These are phyloP conservation scores for Siphamia tubifer DNA, from an alignment of 2,113 vertebrate species.

Conservation along the genomic window DNA sequence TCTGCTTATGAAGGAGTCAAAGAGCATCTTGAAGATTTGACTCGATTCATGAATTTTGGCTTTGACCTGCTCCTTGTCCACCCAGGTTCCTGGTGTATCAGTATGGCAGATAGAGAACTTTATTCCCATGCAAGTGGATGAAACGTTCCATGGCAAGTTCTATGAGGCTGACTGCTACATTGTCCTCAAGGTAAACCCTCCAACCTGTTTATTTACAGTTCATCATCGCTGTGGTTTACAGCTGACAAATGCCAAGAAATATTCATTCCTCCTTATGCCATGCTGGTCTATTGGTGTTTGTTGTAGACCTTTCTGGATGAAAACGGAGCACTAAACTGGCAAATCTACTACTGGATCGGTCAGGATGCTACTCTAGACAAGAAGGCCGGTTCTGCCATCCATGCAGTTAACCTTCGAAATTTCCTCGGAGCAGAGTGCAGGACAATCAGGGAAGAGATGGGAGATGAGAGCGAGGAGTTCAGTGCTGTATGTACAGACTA, in stretches of 20 bases:
- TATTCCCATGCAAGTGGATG: constrained; percentile 86
- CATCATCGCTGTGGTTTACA: background rate
- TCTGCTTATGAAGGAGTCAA: background rate
- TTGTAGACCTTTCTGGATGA: constrained; percentile 91
- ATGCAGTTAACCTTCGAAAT: constrained; percentile 94
- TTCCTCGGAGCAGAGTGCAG: constrained; percentile 93
- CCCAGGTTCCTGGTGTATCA: constrained; percentile 83
- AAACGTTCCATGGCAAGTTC: constrained; percentile 92
- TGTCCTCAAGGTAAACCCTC: constrained; percentile 86
- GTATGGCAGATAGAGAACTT: constrained; percentile 99
- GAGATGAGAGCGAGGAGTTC: constrained; percentile 96
- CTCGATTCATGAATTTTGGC: background rate
- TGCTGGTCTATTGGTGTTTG: background rate
- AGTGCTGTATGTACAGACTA: constrained; percentile 79
- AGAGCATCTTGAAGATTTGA: background rate
- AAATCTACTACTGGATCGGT: constrained; percentile 98
- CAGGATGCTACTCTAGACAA: constrained; percentile 95
- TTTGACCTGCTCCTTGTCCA: background rate
- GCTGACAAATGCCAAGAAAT: background rate
- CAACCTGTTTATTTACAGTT: background rate
- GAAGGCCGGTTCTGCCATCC: constrained; percentile 95
- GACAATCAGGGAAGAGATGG: constrained; percentile 95
- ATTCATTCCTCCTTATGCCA: too few species aligned
- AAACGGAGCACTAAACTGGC: constrained; percentile 89
- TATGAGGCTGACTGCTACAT: constrained; percentile 99